Evolutionary conservation across 2,113 vertebrate species (phyloP).

Genomic region (Festucalex cinctus): DNA sequence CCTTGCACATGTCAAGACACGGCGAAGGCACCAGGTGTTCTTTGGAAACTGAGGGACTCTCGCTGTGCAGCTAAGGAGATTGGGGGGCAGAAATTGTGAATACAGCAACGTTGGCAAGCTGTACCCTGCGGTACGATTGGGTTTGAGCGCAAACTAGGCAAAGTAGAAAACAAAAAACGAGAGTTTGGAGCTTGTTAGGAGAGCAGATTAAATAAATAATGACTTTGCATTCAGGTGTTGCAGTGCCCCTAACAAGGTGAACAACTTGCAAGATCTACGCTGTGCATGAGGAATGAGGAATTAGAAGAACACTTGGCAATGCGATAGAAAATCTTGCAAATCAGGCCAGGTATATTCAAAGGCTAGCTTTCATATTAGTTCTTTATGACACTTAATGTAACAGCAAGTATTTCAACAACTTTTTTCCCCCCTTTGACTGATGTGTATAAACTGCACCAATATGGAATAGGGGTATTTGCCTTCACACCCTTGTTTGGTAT

Average conservation of each 20-base stretch:
- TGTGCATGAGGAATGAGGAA: conserved; percentile 64
- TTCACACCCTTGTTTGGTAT: too few species aligned
- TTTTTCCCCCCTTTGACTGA: neutral
- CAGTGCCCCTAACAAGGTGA: conserved; percentile 69
- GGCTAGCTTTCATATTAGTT: conserved; percentile 60
- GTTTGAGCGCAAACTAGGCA: conserved; percentile 65
- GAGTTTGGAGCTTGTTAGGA: conserved; percentile 77
- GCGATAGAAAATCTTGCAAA: conserved; percentile 60
- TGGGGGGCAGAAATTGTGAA: conserved; percentile 60
- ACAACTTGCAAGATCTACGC: conserved; percentile 73
- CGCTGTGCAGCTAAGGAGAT: conserved; percentile 54
- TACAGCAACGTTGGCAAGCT: conserved; percentile 69
- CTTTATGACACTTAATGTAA: conserved; percentile 53
- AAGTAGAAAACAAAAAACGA: conserved; percentile 69
- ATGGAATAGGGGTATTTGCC: too few species aligned
- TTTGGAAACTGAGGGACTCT: conserved; percentile 66
- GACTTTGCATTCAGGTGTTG: conserved; percentile 72
- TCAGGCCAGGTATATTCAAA: conserved; percentile 58
- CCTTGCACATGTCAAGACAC: conserved; percentile 54
- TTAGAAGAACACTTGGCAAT: conserved; percentile 68
- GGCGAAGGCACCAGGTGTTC: conserved; percentile 69
- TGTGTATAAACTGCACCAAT: neutral
- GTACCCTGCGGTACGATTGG: conserved; percentile 59
- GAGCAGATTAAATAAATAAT: conserved; percentile 82
- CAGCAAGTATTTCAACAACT: conserved; percentile 56